Base-by-base conservation (phyloP, 1,140 invertebrate species). In the Rhynchophorus ferrugineus region DNA sequence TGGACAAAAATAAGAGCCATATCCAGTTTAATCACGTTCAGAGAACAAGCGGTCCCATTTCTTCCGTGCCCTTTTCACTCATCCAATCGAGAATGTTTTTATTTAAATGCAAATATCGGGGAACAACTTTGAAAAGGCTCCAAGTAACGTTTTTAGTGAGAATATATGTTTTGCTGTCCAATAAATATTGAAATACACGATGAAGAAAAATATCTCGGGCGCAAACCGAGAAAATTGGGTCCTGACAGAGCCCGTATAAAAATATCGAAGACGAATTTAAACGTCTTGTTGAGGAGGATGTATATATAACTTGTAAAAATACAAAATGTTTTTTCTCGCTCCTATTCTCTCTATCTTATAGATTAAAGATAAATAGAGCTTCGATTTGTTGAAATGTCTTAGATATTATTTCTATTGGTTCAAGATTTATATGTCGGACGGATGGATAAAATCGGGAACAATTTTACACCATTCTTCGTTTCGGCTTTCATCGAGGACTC, bases 101-200 rank as follows among this genome's bases (percentile, higher is more conserved):
- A 38, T 38, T 38, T 38, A 38, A 38, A 38, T 38, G 37, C 37
- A 38, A 38, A 38, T 38, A 13, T 19, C 13, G 37, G 37, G 18
- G 13, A 14, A 13, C 3, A 38, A 19, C 5, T 5, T 14, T 38
- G 5, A 7, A 38, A 14, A 19, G 7, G 13, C 37, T 19, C 37
- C 37, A 5, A 7, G 37, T 14, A 38, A 38, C 17, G 18, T 38
- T 38, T 38, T 14, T 38, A 38, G 37, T 13, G 37, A 38, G 37
- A 14, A 38, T 38, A 38, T 38, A 38, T 38, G 37, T 14, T 34
- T 14, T 38, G 37, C n/a, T 38, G 37, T 38, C 37, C 37, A 38
- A 38, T 14, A 38, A 38, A 38, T 38, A 38, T 38, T 19, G 18
- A 38, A 38, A 38, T 14, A 38, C 37, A 38, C 13, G 24, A 5